Conservation (phyloP, 2,888 invertebrate genomes). For the Nineta flava region DNA sequence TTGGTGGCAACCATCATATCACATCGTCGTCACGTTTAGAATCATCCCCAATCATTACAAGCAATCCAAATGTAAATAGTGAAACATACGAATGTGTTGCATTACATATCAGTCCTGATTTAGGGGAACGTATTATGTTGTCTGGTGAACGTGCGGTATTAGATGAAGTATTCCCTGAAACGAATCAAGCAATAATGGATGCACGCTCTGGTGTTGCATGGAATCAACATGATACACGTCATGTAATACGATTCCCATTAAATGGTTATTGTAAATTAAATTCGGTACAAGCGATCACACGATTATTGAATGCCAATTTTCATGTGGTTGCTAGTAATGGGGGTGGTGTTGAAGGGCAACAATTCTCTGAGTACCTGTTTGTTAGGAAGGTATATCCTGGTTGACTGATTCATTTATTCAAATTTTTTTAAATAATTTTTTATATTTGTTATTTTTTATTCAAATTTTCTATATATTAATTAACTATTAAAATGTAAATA, state of each 20-base stretch:
- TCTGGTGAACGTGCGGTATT: conserved; percentile 63
- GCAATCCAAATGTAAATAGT: conserved; percentile 18
- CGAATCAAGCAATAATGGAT: conserved; percentile 64
- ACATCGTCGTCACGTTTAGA: conserved; percentile 2
- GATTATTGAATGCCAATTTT: conserved; percentile 64
- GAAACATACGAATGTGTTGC: conserved; percentile 61
- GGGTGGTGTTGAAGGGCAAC: conserved; percentile 76
- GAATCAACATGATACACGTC: conserved; percentile 66
- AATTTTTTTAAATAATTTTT: background rate
- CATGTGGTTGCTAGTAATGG: conserved; percentile 68
- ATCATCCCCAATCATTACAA: conserved; percentile 13
- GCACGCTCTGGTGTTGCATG: conserved; percentile 63
- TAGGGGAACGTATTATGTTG: conserved; percentile 66
- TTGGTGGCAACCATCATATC: conserved; percentile 12
- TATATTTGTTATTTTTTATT: too few relatives aligned
- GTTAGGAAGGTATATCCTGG: conserved; percentile 35
- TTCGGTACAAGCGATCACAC: conserved; percentile 74
- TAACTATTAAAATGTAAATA: background rate
- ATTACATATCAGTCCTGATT: conserved; percentile 63
- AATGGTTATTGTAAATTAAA: conserved; percentile 82
- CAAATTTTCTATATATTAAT: background rate
- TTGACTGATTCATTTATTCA: conserved; percentile 15
- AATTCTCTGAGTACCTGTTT: conserved; percentile 78
- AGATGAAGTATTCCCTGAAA: conserved; percentile 62
- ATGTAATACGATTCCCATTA: conserved; percentile 70